Evolutionary conservation across 1,140 invertebrate species (phyloP), one percentile per base, ranked within the genome.

Genomic region (Meloidogyne chitwoodi): DNA sequence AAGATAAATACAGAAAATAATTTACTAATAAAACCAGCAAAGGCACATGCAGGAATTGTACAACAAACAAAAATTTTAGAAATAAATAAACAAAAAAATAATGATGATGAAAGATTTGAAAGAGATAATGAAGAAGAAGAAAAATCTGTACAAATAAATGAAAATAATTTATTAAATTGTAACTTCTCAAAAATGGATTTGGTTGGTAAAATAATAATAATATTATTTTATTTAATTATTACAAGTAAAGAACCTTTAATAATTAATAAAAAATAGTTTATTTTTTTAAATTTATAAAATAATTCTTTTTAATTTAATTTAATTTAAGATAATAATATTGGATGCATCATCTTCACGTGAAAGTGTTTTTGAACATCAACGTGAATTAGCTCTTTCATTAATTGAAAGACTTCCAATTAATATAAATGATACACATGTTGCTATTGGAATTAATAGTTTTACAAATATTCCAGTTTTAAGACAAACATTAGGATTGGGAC

Each of bases 321-420:
- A 8, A 8, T 8, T 38, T 38, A 8, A 78, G 48, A 83, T 87
- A 24, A 79, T 85, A 34, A 85, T 85, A 66, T 68, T 85, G 34
- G 83, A 85, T 71, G 83, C 83, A 2, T 87, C 85, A 8, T 81
- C 83, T 38, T 85, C 83, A 12, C 76, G 85, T 48, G 81, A 85
- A 77, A 74, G 56, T 19, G 83, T 85, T 14, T 85, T 85, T 72
- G 83, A 85, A 73, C 81, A 83, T 44, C 83, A 85, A 77, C 26
- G 83, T 34, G 83, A 85, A 72, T 62, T 85, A 26, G 85, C 83
- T 26, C 77, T 85, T 16, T 76, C 71, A 48, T 61, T 85, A 5
- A 85, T 85, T 48, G 83, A 85, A 66, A 77, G 82, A 63, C 83
- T 85, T 56, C 83, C 83, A 31, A 85, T 85, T 27, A 67, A 68